These are phyloP conservation scores for Perizoma affinitatum DNA, from an alignment of 2,888 invertebrate genomes.

Conservation along the genomic window DNA sequence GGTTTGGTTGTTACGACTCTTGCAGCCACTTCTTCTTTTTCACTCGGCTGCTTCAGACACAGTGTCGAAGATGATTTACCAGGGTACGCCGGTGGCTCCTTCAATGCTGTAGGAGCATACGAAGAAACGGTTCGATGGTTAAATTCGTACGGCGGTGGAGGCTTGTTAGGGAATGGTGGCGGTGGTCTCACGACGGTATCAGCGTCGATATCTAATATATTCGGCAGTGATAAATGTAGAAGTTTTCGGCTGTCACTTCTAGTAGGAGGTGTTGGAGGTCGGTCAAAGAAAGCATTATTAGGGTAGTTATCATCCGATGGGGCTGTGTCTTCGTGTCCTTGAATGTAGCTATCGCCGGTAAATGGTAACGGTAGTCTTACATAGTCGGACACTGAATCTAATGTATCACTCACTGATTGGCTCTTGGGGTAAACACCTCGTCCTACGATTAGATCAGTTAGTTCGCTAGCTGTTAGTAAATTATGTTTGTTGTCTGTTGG, in stretches of 20 bases:
- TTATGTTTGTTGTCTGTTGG: slow-evolving; percentile 91
- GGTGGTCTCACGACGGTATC: slow-evolving; percentile 47
- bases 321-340: slow-evolving; percentile 84
- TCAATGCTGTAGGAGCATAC: slow-evolving; percentile 58
- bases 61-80: slow-evolving; percentile 55
- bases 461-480: slow-evolving; percentile 91
- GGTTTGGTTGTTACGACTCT: slow-evolving; percentile 91
- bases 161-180: slow-evolving; percentile 69
- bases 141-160: slow-evolving; percentile 89
- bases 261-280: slow-evolving; percentile 88
- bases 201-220: slow-evolving; percentile 71
- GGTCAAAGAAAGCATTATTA: slow-evolving; percentile 78
- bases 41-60: slow-evolving; percentile 53
- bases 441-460: slow-evolving; percentile 93
- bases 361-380: slow-evolving; percentile 89
- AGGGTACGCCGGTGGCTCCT: slow-evolving; percentile 88
- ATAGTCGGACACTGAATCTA: slow-evolving; percentile 95
- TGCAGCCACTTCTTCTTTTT: slow-evolving; percentile 88
- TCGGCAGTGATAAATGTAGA: slow-evolving; percentile 74
- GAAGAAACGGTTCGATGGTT: slow-evolving; percentile 84
- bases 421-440: slow-evolving; percentile 88
- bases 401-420: slow-evolving; percentile 92
- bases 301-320: slow-evolving; percentile 83
- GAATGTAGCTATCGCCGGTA: slow-evolving; percentile 83
- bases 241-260: slow-evolving; percentile 86